Evolutionary conservation across 2,113 vertebrate genomes (phyloP).

Genomic region (Larimichthys polyactis): DNA sequence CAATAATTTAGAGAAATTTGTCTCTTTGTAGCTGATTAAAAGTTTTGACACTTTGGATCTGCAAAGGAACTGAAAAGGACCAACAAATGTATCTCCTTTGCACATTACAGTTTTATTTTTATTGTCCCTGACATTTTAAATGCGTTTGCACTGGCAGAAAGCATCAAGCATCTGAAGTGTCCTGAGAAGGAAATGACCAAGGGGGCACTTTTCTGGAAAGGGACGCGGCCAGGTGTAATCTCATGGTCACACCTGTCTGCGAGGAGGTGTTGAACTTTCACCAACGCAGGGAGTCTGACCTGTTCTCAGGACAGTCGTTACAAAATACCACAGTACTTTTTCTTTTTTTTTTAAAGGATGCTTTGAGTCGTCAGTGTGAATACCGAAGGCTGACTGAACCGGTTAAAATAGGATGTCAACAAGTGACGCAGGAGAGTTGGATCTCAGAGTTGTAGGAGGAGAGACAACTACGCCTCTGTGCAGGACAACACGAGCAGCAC

Average conservation of each 20-base stretch:
- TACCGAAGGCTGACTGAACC: constrained; percentile 26
- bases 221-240: constrained; percentile 1
- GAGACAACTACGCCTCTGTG: constrained; percentile 38
- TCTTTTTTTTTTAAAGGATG: constrained; percentile 21
- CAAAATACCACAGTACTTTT: constrained; percentile 1
- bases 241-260: constrained; percentile 3
- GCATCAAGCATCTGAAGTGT: neutral
- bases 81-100: neutral
- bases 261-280: constrained; percentile 54
- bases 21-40: neutral
- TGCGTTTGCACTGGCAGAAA: neutral
- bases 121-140: no score
- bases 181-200: neutral
- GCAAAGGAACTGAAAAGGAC: no score
- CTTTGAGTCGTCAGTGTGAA: neutral
- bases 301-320: neutral
- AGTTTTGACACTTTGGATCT: neutral
- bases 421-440: constrained; percentile 72
- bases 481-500: neutral
- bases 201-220: neutral
- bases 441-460: constrained; percentile 56
- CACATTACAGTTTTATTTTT: neutral
- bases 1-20: neutral
- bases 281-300: neutral
- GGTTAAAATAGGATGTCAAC: constrained; percentile 75